Percentiles rank a stretch among this genome's conserved stretches.
These are phyloP conservation scores for Percopsis omiscomaycus DNA, from an alignment of 2,797 vertebrate species.

Conservation along the genomic window DNA sequence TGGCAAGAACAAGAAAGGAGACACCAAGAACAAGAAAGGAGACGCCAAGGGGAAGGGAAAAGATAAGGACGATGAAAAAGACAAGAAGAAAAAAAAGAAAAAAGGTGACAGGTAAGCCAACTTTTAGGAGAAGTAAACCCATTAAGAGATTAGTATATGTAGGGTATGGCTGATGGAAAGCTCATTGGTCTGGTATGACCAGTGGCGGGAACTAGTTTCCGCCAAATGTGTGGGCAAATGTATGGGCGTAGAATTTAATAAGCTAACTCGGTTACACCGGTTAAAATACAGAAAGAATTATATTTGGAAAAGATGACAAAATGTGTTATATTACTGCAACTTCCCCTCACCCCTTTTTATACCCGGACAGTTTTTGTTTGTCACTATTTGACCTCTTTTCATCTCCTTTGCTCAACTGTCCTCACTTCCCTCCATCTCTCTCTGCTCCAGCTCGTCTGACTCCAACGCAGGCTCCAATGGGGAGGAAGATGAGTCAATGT, in stretches of 20 bases:
- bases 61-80: slow-evolving; percentile 51
- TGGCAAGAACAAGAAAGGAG: slow-evolving; percentile 63
- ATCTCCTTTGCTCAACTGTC: slow-evolving; percentile 39
- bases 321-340: no score
- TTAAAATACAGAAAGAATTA: no score
- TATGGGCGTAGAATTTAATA: no score
- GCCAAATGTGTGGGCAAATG: no score
- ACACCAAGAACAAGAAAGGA: not conserved
- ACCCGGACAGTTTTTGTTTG: no score
- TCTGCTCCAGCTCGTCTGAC: slow-evolving; percentile 59
- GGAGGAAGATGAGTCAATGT: slow-evolving; percentile 84
- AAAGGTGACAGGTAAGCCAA: slow-evolving; percentile 40
- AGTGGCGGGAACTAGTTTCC: no score
- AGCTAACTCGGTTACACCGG: no score
- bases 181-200: no score
- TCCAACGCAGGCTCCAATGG: slow-evolving; percentile 62
- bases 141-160: no score
- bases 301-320: no score
- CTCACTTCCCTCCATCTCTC: slow-evolving; percentile 26
- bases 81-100: slow-evolving; percentile 58
- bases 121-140: slow-evolving; percentile 57
- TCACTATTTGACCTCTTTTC: slow-evolving; percentile 1
- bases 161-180: no score
- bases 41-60: slow-evolving; percentile 27
- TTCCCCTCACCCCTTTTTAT: no score